Conservation (phyloP, 2,113 vertebrate genomes). For the Globicephala melas region DNA sequence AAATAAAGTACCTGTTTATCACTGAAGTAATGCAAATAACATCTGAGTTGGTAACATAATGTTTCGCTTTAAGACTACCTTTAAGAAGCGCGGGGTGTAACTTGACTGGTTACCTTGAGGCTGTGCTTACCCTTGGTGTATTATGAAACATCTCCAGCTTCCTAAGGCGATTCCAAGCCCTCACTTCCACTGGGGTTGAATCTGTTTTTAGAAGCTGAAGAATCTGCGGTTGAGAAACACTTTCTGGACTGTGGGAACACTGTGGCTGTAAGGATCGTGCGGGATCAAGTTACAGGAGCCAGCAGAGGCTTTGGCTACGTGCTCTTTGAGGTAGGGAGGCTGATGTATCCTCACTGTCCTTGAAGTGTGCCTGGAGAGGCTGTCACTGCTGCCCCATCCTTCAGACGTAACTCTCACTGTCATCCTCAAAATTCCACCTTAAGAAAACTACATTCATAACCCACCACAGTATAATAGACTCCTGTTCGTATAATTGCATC, state of each 20-base stretch:
- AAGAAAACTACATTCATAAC: background rate
- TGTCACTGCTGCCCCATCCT: background rate
- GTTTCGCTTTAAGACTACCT: background rate
- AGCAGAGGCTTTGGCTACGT: constrained; percentile 97
- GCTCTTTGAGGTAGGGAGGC: constrained; percentile 88
- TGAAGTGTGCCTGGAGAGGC: background rate
- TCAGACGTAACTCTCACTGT: background rate
- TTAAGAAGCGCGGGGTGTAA: background rate
- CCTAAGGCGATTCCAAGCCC: background rate
- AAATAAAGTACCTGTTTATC: background rate
- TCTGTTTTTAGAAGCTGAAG: constrained; percentile 84
- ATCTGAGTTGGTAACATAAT: background rate
- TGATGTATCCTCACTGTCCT: accelerated
- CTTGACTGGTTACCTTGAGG: background rate
- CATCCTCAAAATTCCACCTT: background rate
- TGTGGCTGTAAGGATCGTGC: constrained; percentile 88
- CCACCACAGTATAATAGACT: background rate
- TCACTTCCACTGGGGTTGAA: background rate
- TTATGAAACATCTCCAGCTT: background rate
- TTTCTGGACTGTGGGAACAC: constrained; percentile 89
- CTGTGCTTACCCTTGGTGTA: background rate
- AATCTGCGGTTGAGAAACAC: constrained; percentile 85
- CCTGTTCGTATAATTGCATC: background rate
- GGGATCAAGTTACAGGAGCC: constrained; percentile 87
- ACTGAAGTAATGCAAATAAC: background rate